These are phyloP conservation scores for Hemibagrus guttatus DNA, from an alignment of 2,797 vertebrate species.

Conservation along the genomic window DNA sequence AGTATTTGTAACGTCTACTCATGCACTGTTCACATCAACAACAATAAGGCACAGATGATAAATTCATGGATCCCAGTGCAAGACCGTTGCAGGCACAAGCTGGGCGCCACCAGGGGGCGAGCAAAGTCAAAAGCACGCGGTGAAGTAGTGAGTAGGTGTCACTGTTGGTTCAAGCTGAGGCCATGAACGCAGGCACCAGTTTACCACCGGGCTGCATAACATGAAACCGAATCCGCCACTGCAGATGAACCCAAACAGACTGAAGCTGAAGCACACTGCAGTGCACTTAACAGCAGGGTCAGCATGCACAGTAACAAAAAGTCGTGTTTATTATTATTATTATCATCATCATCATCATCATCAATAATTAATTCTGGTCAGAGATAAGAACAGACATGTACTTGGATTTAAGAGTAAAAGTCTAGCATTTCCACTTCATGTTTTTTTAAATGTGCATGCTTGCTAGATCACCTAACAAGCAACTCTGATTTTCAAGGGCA, in stretches of 20 bases:
- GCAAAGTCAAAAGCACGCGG: conserved; percentile 63
- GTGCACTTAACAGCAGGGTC: conserved; percentile 47
- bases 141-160: conserved; percentile 16
- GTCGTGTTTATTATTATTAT: no score
- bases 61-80: neutral
- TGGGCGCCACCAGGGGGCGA: conserved; percentile 37
- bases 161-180: conserved; percentile 42
- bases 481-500: conserved; percentile 31
- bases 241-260: conserved; percentile 79
- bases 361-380: no score
- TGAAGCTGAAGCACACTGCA: conserved; percentile 61
- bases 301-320: neutral
- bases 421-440: neutral
- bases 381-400: neutral
- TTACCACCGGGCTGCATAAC: conserved; percentile 67
- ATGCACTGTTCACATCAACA: no score
- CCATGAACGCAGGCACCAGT: conserved; percentile 52
- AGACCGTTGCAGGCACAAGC: neutral
- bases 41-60: neutral
- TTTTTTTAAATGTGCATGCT: neutral
- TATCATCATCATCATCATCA: no score
- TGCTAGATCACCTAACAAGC: conserved; percentile 8
- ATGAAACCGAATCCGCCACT: conserved; percentile 77
- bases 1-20: no score
- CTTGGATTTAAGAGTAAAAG: neutral